Conservation (phyloP, 2,113 vertebrate genomes). For the Rhizomys pruinosus region DNA sequence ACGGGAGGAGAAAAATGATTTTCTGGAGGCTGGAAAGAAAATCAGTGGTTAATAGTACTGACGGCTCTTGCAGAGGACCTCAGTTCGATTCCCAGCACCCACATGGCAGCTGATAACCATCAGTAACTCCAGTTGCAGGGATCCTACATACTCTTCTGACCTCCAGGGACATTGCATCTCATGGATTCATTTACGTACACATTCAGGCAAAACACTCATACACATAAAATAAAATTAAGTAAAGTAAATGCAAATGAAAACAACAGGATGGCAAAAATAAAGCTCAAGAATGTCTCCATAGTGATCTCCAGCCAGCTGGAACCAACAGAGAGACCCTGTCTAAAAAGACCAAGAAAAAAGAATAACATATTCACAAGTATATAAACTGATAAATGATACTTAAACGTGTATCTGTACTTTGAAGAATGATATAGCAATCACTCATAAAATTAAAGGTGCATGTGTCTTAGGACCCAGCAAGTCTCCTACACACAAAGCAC, state of each 20-base stretch:
- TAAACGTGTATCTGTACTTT: not conserved
- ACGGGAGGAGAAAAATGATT: not conserved
- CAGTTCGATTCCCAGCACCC: not conserved
- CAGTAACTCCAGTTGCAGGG: too few species aligned
- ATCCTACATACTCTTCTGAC: not conserved
- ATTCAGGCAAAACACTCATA: not conserved
- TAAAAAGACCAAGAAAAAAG: too few species aligned
- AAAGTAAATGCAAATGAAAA: conserved; percentile 11
- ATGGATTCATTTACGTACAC: not conserved
- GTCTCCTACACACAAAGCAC: not conserved
- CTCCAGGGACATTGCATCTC: too few species aligned
- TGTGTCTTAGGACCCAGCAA: not conserved
- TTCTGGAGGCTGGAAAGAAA: not conserved
- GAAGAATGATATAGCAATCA: too few species aligned
- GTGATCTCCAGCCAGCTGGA: too few species aligned
- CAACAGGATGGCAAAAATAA: not conserved
- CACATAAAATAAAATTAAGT: not conserved
- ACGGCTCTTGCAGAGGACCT: not conserved
- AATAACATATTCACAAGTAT: not conserved
- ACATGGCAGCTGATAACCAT: not conserved
- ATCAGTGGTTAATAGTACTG: not conserved
- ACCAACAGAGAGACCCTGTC: too few species aligned
- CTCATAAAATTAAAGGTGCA: not conserved
- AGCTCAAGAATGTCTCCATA: too few species aligned
- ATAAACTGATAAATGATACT: not conserved